Conservation (phyloP, 1,140 invertebrate species). For the Chymomyza costata region DNA sequence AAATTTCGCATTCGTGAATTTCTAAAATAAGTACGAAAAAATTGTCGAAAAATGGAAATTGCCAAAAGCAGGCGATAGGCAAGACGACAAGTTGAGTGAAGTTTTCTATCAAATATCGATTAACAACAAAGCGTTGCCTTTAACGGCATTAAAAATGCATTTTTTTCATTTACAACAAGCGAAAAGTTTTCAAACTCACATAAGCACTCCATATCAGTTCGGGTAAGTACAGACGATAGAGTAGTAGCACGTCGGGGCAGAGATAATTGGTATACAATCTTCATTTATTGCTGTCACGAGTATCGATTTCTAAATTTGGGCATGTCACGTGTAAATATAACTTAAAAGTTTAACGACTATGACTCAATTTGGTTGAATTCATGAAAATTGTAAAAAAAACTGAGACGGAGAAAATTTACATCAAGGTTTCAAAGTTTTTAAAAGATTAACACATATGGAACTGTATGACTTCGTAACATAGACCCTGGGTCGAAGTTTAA, state of each 20-base stretch:
- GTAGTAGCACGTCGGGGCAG: no score
- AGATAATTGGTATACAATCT: slow-evolving; percentile 69
- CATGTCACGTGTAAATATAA: slow-evolving; percentile 63
- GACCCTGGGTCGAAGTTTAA: no score
- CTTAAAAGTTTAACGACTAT: no score
- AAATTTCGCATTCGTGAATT: slow-evolving; percentile 45
- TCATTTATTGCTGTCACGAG: slow-evolving; percentile 64
- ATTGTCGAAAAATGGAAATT: slow-evolving; percentile 64
- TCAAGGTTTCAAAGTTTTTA: no score
- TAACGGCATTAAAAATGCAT: slow-evolving; percentile 56
- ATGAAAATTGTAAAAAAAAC: no score
- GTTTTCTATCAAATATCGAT: slow-evolving; percentile 66
- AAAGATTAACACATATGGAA: no score
- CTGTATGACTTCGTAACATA: no score
- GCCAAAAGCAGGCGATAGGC: slow-evolving; percentile 52
- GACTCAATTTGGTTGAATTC: no score
- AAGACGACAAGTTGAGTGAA: slow-evolving; percentile 46
- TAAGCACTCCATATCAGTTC: no score
- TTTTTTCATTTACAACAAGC: slow-evolving; percentile 34
- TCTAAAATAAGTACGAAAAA: slow-evolving; percentile 34
- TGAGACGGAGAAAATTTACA: no score
- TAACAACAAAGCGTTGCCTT: slow-evolving; percentile 50
- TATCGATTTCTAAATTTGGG: slow-evolving; percentile 69
- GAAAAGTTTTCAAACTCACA: no score
- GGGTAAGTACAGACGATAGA: no score